A percentile compares a stretch with the other conserved stretches of the same genome.
Conservation (phyloP, 2,113 vertebrate genomes). For the Dolichotis patagonum region DNA sequence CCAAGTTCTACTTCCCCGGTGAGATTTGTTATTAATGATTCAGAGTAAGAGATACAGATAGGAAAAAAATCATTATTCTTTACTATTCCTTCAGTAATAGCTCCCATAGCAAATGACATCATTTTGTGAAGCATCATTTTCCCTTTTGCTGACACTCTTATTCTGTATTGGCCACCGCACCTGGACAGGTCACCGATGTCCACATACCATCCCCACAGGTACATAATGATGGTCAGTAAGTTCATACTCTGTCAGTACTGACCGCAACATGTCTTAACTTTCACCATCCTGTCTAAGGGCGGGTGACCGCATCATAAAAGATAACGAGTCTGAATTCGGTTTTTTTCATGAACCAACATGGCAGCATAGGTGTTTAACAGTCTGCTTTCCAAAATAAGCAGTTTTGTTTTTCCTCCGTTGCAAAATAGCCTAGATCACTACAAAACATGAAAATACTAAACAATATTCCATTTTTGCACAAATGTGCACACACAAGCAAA, state of each 20-base stretch:
- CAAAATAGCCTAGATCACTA: constrained; percentile 9
- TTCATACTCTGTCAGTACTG: not conserved
- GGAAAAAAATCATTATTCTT: not conserved
- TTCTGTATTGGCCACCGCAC: not conserved
- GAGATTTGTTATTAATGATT: not conserved
- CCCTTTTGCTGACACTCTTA: not conserved
- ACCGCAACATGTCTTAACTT: not conserved
- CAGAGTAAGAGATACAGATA: not conserved
- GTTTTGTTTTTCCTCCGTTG: not conserved
- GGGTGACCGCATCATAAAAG: not conserved
- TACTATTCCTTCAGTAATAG: not conserved
- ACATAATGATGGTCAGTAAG: no score
- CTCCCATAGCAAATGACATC: not conserved
- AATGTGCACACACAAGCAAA: not conserved
- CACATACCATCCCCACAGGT: not conserved
- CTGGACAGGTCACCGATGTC: not conserved
- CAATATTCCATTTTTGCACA: not conserved
- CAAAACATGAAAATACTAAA: not conserved
- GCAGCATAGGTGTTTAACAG: not conserved
- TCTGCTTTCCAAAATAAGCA: not conserved
- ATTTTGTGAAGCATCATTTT: not conserved
- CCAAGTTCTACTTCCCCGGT: not conserved
- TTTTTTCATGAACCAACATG: not conserved
- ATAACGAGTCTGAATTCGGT: not conserved
- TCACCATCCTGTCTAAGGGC: not conserved